Evolutionary conservation across 2,113 vertebrate genomes (phyloP), one percentile per base, ranked within the genome.

Genomic region (Chascanopsetta lugubris): DNA sequence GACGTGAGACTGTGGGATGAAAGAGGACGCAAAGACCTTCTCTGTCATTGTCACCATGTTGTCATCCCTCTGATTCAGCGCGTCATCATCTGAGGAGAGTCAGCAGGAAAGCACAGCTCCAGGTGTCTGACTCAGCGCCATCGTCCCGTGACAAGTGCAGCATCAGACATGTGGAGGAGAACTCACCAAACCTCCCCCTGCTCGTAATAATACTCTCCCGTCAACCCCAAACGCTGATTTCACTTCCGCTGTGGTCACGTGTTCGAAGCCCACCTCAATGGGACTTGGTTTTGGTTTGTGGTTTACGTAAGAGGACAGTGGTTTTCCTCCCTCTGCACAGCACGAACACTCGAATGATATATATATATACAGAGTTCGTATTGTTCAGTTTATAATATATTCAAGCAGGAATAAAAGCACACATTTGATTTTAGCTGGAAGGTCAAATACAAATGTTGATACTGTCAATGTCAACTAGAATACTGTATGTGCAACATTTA

Each of bases 51-150:
- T 57, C 29, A 53, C 32, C 22, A 27, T 32, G 32, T 26, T 45
- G 58, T 61, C 54, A 61, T 58, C 54, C 7, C 46, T 72, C 22
- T 70, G 67, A 66, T 73, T 65, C 61, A 57, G 53, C 47, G 5
- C 68, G 58, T 61, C 64, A 50, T 69, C 55, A 38, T 25, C 46
- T 40, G 7, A 45, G 61, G 30, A 64, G 48, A 59, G 46, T 66
- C 79, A 83, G 76, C 62, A 61, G 46, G 63, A 82, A 70, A 69
- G 56, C 60, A 3, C 11, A 12, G 73, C 74, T 72, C 6, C 18
- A 53, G 67, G 80, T 56, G 60, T 67, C 50, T 83, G 80, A 72
- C 74, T 83, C 84, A 72, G 55, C 43, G 9, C 32, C 36, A 45
- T 36, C 56, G 40, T 53, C 57, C 57, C 47, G 47, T 47, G 61